Conservation (phyloP, 1,140 invertebrate species). For the fruit fly (Drosophila melanogaster) region DNA sequence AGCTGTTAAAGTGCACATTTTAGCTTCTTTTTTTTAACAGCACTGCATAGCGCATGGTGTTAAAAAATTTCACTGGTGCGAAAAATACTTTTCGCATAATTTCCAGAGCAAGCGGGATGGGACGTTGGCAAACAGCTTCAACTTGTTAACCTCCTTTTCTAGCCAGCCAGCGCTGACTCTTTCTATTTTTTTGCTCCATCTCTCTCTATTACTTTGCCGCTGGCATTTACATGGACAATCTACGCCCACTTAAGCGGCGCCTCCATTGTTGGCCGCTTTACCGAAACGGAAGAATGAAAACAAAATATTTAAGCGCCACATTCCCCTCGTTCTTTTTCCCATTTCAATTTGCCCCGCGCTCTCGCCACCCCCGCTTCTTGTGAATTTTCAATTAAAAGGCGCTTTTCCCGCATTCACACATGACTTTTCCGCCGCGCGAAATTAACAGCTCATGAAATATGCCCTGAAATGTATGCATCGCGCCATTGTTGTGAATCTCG, state of each 20-base stretch:
- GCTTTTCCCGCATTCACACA: slow-evolving; percentile 50
- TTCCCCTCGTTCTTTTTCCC: slow-evolving; percentile 17
- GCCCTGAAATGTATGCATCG: slow-evolving; percentile 70
- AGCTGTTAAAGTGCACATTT: too few relatives aligned
- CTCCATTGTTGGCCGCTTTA: slow-evolving; percentile 44
- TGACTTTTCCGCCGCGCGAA: slow-evolving; percentile 44
- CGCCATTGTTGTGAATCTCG: slow-evolving; percentile 38
- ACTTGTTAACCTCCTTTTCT: slow-evolving; percentile 77
- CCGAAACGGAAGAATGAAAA: slow-evolving; percentile 62
- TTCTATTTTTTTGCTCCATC: neutral
- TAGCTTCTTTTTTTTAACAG: neutral
- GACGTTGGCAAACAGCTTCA: slow-evolving; percentile 65
- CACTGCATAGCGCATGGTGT: slow-evolving; percentile 2
- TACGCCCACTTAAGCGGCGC: slow-evolving; percentile 60
- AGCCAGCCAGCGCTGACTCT: slow-evolving; percentile 19
- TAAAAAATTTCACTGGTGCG: slow-evolving; percentile 19
- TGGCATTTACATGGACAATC: slow-evolving; percentile 71
- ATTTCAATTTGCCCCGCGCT: neutral
- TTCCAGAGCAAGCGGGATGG: slow-evolving; percentile 17
- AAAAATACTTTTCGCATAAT: slow-evolving; percentile 64
- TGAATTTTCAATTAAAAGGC: slow-evolving; percentile 81
- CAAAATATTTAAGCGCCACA: slow-evolving; percentile 74
- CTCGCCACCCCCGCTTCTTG: slow-evolving; percentile 4
- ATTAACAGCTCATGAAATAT: slow-evolving; percentile 75
- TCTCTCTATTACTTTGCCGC: slow-evolving; percentile 13